phyloP scores from a whole-genome alignment of 2,113 vertebrate genomes.

The Scytalopus superciliaris region DNA sequence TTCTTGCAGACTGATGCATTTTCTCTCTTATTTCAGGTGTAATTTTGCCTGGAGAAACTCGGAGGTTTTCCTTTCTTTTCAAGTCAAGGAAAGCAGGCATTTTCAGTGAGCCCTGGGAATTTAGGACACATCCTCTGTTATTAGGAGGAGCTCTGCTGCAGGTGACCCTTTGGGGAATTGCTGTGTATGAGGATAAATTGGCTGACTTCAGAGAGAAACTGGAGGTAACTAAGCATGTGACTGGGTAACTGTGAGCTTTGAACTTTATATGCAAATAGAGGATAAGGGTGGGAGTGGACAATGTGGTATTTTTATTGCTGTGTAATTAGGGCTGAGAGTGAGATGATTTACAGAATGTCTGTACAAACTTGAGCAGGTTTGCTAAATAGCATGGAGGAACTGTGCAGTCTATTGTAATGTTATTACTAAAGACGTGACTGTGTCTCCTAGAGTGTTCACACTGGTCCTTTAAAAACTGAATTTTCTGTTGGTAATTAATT shows the following conservation, averaged over 20 bases:
- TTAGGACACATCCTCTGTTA: conserved; percentile 87
- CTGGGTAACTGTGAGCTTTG: neutral
- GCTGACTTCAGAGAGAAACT: conserved; percentile 75
- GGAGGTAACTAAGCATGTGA: conserved; percentile 74
- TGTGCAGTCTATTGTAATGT: neutral
- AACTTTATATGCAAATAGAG: conserved; percentile 15
- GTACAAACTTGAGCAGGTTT: neutral
- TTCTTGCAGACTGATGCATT: neutral
- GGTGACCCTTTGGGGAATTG: conserved; percentile 84
- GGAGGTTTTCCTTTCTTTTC: conserved; percentile 80
- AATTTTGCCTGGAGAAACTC: conserved; percentile 82
- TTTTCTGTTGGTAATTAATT: neutral
- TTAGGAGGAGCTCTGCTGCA: conserved; percentile 86
- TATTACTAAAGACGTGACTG: neutral
- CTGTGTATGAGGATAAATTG: conserved; percentile 79
- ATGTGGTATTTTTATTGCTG: conserved; percentile 14
- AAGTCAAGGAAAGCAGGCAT: conserved; percentile 83
- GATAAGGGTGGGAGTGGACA: neutral
- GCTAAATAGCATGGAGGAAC: neutral
- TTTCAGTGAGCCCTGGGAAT: conserved; percentile 85
- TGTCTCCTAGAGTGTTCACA: neutral
- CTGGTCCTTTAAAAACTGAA: neutral
- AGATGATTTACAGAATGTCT: neutral
- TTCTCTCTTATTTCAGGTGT: conserved; percentile 73
- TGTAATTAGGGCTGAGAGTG: neutral